These are phyloP conservation scores for Haemorhous mexicanus DNA, from an alignment of 2,113 vertebrate genomes.

Conservation along the genomic window DNA sequence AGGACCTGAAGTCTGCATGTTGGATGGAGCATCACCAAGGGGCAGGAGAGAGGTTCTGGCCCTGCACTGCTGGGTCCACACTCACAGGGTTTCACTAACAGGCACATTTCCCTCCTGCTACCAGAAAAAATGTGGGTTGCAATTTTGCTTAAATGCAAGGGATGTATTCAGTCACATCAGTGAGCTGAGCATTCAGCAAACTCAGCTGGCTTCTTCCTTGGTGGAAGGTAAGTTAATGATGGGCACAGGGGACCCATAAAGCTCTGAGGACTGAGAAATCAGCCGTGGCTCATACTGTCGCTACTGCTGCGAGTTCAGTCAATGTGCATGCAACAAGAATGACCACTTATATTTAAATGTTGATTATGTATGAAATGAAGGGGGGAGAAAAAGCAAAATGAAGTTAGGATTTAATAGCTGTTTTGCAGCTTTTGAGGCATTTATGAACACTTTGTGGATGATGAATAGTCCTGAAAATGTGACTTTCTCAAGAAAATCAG, in stretches of 20 bases:
- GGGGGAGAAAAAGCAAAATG: background rate
- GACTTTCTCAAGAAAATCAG: constrained; percentile 60
- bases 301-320: background rate
- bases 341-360: background rate
- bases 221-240: background rate
- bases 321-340: background rate
- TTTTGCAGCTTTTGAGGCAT: constrained; percentile 9
- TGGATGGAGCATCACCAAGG: background rate
- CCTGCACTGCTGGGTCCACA: background rate
- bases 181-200: background rate
- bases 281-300: background rate
- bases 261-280: background rate
- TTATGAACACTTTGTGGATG: constrained; percentile 29
- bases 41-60: background rate
- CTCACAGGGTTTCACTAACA: background rate
- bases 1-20: background rate
- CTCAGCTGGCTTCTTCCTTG: background rate
- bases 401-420: constrained; percentile 24
- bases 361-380: background rate
- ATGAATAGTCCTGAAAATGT: constrained; percentile 67
- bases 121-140: background rate
- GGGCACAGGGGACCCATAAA: background rate
- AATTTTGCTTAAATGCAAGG: background rate
- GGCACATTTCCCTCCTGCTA: background rate
- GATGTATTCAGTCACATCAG: rapidly evolving